Conservation (phyloP, 2,888 invertebrate species). For the Lasioglossum villosulum region DNA sequence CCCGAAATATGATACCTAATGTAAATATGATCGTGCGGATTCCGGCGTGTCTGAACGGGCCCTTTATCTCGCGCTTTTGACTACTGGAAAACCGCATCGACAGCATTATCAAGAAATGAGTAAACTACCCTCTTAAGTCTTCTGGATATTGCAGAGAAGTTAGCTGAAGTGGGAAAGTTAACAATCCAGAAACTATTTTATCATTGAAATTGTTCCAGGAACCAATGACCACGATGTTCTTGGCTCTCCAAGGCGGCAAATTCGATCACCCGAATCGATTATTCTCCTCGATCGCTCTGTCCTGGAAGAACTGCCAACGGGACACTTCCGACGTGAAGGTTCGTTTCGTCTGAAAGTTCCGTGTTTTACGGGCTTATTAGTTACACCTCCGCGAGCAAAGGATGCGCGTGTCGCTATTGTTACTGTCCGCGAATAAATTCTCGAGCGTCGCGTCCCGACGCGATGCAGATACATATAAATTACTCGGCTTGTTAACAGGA, state of each 20-base stretch:
- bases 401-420: conserved; percentile 25
- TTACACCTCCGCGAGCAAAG: conserved; percentile 26
- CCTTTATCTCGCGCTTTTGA: too few species aligned
- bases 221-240: conserved; percentile 99
- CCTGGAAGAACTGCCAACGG: conserved; percentile 99
- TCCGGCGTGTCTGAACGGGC: too few species aligned
- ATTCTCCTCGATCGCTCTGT: conserved; percentile 96
- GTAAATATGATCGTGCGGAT: too few species aligned
- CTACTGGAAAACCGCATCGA: too few species aligned
- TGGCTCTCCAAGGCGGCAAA: conserved; percentile 98
- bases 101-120: too few species aligned
- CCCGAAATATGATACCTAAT: too few species aligned
- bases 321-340: conserved; percentile 99
- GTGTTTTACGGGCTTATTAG: conserved; percentile 25
- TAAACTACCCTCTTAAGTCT: too few species aligned
- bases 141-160: not conserved
- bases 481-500: conserved; percentile 87
- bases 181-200: too few species aligned
- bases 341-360: conserved; percentile 50
- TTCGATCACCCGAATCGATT: conserved; percentile 99
- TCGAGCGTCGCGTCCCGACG: not conserved
- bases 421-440: conserved; percentile 30
- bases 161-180: not conserved
- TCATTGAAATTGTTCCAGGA: conserved; percentile 87
- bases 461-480: conserved; percentile 40